These are phyloP conservation scores for Heliocidaris tuberculata DNA, from an alignment of 35 echinoderm and acorn worm genomes.

Conservation along the genomic window DNA sequence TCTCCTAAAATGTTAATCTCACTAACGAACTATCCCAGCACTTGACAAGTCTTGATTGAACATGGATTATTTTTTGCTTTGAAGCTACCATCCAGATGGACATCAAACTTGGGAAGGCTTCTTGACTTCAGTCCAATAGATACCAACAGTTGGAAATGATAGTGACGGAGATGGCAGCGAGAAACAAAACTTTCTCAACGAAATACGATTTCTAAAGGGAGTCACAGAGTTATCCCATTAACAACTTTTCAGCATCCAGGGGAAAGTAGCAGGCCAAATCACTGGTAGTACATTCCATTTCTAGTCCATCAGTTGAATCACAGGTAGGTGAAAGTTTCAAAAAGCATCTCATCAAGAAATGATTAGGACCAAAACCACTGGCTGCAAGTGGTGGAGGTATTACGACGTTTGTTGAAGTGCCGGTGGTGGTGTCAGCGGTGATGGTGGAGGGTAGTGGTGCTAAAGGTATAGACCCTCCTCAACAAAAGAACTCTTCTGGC, in stretches of 20 bases:
- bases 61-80: not conserved
- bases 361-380: not conserved
- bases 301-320: not conserved
- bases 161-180: not conserved
- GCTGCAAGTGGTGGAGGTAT: conserved; percentile 19
- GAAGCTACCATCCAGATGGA: not conserved
- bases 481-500: not conserved
- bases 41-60: not conserved
- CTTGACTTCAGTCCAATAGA: not conserved
- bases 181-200: not conserved
- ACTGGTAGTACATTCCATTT: not conserved
- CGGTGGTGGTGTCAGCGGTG: not conserved
- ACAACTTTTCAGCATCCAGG: not conserved
- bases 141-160: not conserved
- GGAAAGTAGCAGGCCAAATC: not conserved
- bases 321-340: not conserved
- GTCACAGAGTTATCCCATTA: not conserved
- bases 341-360: not conserved
- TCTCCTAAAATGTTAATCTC: not conserved
- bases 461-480: not conserved
- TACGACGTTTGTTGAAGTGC: not conserved
- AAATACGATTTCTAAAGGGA: not conserved
- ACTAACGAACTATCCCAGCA: not conserved
- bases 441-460: not conserved
- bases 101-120: not conserved